Percentiles rank a stretch among this genome's conserved stretches.
Conservation (phyloP, 1,140 invertebrate genomes). For the Papilio aristodemus region DNA sequence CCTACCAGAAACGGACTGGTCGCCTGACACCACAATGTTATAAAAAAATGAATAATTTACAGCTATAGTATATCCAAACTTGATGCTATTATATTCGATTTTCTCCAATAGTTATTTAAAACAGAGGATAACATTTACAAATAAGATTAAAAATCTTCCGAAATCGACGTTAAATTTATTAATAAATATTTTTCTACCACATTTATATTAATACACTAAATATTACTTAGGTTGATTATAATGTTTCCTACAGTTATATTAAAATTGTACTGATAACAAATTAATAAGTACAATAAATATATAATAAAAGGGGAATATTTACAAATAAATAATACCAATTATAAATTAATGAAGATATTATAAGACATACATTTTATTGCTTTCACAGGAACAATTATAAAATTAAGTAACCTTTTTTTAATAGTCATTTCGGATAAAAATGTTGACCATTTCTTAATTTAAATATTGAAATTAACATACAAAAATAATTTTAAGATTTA, state of each 20-base stretch:
- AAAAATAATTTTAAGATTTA: no score
- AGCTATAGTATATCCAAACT: background rate
- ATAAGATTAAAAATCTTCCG: background rate
- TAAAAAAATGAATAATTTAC: background rate
- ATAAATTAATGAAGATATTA: background rate
- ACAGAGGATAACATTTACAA: background rate
- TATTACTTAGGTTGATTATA: background rate
- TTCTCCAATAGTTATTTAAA: background rate
- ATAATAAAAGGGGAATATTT: background rate
- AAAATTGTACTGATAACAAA: background rate
- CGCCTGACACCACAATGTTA: no score
- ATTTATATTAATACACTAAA: background rate
- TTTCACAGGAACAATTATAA: background rate
- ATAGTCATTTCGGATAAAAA: no score
- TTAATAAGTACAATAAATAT: conserved; percentile 5
- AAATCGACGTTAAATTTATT: background rate
- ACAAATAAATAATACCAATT: conserved; percentile 16
- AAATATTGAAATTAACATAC: no score
- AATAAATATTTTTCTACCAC: conserved; percentile 3
- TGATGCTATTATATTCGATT: no score
- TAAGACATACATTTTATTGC: background rate
- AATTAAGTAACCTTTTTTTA: background rate
- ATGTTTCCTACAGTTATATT: background rate
- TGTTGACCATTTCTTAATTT: no score
- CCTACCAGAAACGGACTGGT: background rate